Percentiles rank a stretch among this genome's conserved stretches.
phyloP scores from a whole-genome alignment of 35 echinoderm and acorn worm genomes.

The Eucidaris tribuloides region DNA sequence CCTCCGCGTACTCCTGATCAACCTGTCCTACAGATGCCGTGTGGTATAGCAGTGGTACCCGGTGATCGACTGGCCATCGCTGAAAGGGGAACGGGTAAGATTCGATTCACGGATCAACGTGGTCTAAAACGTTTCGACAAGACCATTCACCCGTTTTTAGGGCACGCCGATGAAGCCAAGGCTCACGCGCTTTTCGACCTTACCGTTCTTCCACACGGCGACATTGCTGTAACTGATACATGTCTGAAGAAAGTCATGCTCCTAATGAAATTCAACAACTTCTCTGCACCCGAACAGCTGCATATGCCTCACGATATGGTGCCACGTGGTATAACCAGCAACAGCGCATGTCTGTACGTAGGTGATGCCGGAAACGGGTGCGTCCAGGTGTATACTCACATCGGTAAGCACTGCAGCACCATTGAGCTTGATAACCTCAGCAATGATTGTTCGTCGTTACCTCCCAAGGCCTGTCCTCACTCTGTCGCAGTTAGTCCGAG shows the following conservation, averaged over 20 bases:
- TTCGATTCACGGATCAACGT: not conserved
- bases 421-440: slow-evolving; percentile 22
- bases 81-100: not conserved
- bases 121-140: not conserved
- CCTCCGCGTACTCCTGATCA: not conserved
- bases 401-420: slow-evolving; percentile 9
- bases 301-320: slow-evolving; percentile 20
- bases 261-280: slow-evolving; percentile 1
- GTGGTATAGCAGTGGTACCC: not conserved
- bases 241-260: not conserved
- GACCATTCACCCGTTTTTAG: not conserved
- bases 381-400: slow-evolving; percentile 15
- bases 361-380: slow-evolving; percentile 8
- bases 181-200: slow-evolving; percentile 2
- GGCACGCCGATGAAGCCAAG: slow-evolving; percentile 14
- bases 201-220: not conserved
- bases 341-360: slow-evolving; percentile 2
- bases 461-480: not conserved
- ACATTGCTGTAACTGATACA: slow-evolving; percentile 7
- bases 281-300: not conserved
- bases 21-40: not conserved
- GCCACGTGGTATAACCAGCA: slow-evolving; percentile 7
- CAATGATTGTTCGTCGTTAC: not conserved
- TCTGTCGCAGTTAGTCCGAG: not conserved
- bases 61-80: not conserved